These are phyloP conservation scores for Apis florea DNA, from an alignment of 1,140 invertebrate species.

Conservation along the genomic window DNA sequence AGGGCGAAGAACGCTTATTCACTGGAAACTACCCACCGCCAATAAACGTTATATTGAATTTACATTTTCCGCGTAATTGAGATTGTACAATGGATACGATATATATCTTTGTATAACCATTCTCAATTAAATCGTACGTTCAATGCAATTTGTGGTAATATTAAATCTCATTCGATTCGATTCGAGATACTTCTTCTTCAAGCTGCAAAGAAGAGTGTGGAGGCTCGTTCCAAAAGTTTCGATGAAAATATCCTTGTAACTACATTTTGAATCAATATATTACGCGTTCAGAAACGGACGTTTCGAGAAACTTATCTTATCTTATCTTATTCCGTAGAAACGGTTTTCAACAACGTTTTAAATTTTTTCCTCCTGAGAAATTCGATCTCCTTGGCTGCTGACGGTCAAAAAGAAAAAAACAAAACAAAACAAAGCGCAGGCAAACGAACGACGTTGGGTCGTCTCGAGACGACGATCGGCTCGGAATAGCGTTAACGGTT, in stretches of 20 bases:
- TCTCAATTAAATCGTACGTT: background rate
- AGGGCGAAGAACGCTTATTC: background rate
- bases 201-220: too few relatives aligned
- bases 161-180: too few relatives aligned
- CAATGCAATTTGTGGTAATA: too few relatives aligned
- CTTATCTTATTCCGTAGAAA: too few relatives aligned
- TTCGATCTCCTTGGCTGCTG: constrained; percentile 31
- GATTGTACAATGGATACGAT: background rate
- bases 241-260: too few relatives aligned
- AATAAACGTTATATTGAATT: background rate
- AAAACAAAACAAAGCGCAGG: constrained; percentile 52
- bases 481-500: constrained; percentile 74
- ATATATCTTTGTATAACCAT: background rate
- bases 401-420: constrained; percentile 1
- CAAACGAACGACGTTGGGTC: constrained; percentile 71
- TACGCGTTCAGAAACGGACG: too few relatives aligned
- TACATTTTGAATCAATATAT: too few relatives aligned
- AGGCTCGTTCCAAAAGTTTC: too few relatives aligned
- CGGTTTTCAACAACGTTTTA: too few relatives aligned
- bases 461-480: constrained; percentile 66
- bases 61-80: constrained; percentile 6
- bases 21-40: background rate
- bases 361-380: constrained; percentile 23
- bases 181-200: too few relatives aligned
- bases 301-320: too few relatives aligned